Base-by-base conservation (phyloP, 2,113 vertebrate species). In the Andinoacara biseriatus region DNA sequence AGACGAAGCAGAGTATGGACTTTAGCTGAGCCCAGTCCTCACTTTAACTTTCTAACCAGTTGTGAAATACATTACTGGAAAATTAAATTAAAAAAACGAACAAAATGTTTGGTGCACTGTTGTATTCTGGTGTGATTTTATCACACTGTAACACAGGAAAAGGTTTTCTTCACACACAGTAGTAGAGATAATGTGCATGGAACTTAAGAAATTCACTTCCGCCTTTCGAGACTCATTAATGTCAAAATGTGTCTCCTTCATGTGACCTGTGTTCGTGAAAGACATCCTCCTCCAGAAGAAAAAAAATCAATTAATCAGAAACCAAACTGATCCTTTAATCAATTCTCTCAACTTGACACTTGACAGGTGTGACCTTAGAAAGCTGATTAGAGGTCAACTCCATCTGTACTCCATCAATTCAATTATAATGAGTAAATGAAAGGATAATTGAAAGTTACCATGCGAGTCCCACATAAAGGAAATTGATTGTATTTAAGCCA, bases 221-320 rank as follows among this genome's bases (percentile, higher is more conserved):
- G 20, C 4, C 62, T 78, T 62, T 54, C 15, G 15, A 17, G 38
- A 62, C 33, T 22, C 58, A 77, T 82, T 38, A 7, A 22, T 72
- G 10, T 67, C 54, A 29, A 59, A 72, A 65, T 56, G 79, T 17
- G 60, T 78, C 52, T 46, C 24, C 67, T 88, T 43, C 80, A 15
- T 38, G 29, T 67, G 72, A 60, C 69, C 40, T 59, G 49, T 52
- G 52, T 77, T 54, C 59, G 63, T 62, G 72, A 90, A 83, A 86
- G 57, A 83, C 78, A 86, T 35, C 56, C 76, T 62, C 75, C 75
- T 54, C 69, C 57, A 46, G 33, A 24, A 59, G 54, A 13, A 62
- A 15, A 52, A 78, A 81, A 85, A 90, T 88, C 92, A 89, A 92
- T 93, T 52, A 9, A 92, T 91, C 63, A 74, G 83, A 79, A 90